phyloP scores from a whole-genome alignment of 2,888 invertebrate species.

The Phortica magna region DNA sequence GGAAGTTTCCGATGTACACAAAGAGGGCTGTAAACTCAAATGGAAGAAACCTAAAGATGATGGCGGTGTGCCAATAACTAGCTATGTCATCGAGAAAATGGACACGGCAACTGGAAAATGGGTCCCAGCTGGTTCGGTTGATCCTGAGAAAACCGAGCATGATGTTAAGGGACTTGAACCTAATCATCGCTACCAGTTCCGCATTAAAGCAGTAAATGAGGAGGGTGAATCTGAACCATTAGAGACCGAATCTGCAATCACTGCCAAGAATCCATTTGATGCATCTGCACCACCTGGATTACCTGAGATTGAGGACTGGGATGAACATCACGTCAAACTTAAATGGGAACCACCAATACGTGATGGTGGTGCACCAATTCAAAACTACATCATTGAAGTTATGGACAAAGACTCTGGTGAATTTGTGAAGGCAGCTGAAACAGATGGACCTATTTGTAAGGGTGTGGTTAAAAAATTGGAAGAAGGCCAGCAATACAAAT shows the following conservation, averaged over 20 bases:
- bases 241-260: conserved; percentile 90
- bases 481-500: conserved; percentile 97
- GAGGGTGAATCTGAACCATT: conserved; percentile 98
- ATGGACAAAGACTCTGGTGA: conserved; percentile 92
- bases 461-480: conserved; percentile 93
- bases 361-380: conserved; percentile 96
- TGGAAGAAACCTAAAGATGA: conserved; percentile 98
- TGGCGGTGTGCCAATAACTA: conserved; percentile 93
- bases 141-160: conserved; percentile 89
- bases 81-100: conserved; percentile 96
- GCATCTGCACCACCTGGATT: conserved; percentile 92
- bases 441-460: conserved; percentile 89
- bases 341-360: conserved; percentile 94
- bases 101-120: conserved; percentile 92
- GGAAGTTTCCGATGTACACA: conserved; percentile 93
- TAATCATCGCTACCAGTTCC: conserved; percentile 97
- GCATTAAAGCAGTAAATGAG: conserved; percentile 97
- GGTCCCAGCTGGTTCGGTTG: conserved; percentile 91
- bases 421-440: conserved; percentile 91
- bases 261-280: conserved; percentile 99
- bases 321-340: conserved; percentile 92
- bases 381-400: conserved; percentile 94
- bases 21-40: conserved; percentile 94
- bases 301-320: conserved; percentile 94
- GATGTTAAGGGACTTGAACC: conserved; percentile 92